Evolutionary conservation across 2,113 vertebrate genomes (phyloP).

Genomic region (Polypterus bichir): DNA sequence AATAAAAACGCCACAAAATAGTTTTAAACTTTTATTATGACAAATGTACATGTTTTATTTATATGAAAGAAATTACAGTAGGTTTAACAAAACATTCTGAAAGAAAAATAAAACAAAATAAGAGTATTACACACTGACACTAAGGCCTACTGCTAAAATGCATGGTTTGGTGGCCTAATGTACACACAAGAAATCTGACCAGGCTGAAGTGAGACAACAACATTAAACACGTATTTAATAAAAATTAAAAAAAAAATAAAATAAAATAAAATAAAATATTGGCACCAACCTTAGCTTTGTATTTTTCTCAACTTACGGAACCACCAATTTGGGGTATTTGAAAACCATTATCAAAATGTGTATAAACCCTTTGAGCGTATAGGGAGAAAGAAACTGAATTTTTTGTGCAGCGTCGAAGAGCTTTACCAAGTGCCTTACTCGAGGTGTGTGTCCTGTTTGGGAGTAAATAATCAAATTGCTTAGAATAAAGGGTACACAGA

Average conservation of each 20-base stretch:
- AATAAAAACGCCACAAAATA: not conserved
- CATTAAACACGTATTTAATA: conserved; percentile 60
- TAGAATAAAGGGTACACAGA: too few species aligned
- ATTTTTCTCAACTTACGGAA: conserved; percentile 14
- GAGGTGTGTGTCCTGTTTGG: too few species aligned
- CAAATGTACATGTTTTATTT: conserved; percentile 90
- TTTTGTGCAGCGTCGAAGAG: too few species aligned
- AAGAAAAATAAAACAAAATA: conserved; percentile 50
- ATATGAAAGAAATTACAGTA: conserved; percentile 82
- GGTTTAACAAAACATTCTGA: conserved; percentile 67
- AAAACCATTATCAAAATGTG: conserved; percentile 38
- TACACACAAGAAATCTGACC: conserved; percentile 53
- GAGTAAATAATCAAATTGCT: too few species aligned
- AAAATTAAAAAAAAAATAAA: conserved; percentile 14
- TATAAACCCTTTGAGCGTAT: conserved; percentile 36
- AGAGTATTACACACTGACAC: conserved; percentile 48
- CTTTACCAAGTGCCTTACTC: too few species aligned
- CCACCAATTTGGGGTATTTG: too few species aligned
- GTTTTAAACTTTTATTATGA: conserved; percentile 71
- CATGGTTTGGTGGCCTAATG: conserved; percentile 55
- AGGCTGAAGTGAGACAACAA: conserved; percentile 61
- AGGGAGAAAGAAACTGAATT: conserved; percentile 4
- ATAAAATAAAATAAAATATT: conserved; percentile 41
- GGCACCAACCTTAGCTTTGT: conserved; percentile 45
- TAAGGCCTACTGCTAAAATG: conserved; percentile 56